A percentile compares a stretch with the other conserved stretches of the same genome.
phyloP scores from a whole-genome alignment of 2,113 vertebrate genomes.

The Ancistrus triradiatus region DNA sequence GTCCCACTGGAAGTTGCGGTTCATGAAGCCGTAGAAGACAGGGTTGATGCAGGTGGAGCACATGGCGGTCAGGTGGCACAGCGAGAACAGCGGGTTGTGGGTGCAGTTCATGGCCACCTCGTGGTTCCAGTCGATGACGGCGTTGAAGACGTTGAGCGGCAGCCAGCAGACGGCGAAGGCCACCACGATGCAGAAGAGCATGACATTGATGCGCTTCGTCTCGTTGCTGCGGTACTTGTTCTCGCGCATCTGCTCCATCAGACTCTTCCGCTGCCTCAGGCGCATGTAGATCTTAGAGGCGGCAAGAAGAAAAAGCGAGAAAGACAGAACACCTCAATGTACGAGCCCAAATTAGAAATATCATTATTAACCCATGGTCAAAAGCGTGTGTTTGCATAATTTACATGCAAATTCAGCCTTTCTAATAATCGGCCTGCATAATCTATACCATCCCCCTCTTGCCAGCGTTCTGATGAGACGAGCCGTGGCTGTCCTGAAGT shows the following conservation, averaged over 20 bases:
- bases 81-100: constrained; percentile 80
- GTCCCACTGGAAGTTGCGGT: constrained; percentile 86
- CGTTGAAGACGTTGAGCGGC: constrained; percentile 84
- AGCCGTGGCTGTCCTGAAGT: no score
- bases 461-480: no score
- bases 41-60: constrained; percentile 85
- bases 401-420: no score
- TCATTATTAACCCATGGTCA: no score
- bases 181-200: constrained; percentile 83
- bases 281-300: constrained; percentile 77
- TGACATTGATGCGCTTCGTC: constrained; percentile 79
- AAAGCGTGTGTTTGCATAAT: no score
- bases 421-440: no score
- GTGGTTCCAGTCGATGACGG: constrained; percentile 81
- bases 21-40: constrained; percentile 85
- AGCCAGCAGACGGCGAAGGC: constrained; percentile 85
- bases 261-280: constrained; percentile 74
- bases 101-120: constrained; percentile 76
- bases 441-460: no score
- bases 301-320: constrained; percentile 1
- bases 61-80: constrained; percentile 85
- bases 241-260: constrained; percentile 85
- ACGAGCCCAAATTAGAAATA: no score
- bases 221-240: constrained; percentile 78
- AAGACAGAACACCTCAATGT: no score